Evolutionary conservation across 2,888 invertebrate species (phyloP), one percentile per base, ranked within the genome.

Genomic region (Ischnura elegans): DNA sequence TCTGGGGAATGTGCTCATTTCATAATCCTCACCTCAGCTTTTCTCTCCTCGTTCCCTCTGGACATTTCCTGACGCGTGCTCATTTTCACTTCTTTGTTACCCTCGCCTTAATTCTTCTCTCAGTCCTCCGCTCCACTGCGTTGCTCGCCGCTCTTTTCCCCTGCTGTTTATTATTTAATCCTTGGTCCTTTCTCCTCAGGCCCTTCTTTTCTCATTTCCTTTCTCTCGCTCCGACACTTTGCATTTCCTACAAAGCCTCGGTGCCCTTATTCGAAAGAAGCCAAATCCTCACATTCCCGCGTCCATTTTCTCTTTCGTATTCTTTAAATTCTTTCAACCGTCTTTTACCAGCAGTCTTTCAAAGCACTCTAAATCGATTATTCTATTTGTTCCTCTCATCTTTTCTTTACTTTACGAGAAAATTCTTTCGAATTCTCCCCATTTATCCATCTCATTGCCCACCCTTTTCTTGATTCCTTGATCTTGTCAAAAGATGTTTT

Each of bases 391-490:
- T n/a, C 8, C 76, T 76, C 76, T 36, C 13, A 2, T 36, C 29
- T 36, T 36, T 36, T 76, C 76, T 76, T 76, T 8, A 36, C 76
- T 36, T 76, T 36, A 76, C 36, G 76, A 10, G 36, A 36, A 76
- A 36, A 76, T 76, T 76, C 76, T 10, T 1, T 51, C 13, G 13
- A 13, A 2, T 10, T 51, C 51, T 51, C 51, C 19, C 76, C 76
- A 76, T 76, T 76, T 36, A 76, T 76, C 76, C 76, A 36, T 76
- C 76, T 76, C 76, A 76, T 76, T 76, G 76, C 76, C 76, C 36
- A 76, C 29, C 36, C 76, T 76, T 76, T 76, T 36, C 76, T 76
- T 16, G 76, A 76, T 76, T 76, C 76, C 13, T 25, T 76, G 29
- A 76, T n/a, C n/a, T n/a, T n/a, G 76, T 76, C 36, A 36, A 76